Conservation (phyloP, 1,140 invertebrate species). For the Bombyx mandarina region DNA sequence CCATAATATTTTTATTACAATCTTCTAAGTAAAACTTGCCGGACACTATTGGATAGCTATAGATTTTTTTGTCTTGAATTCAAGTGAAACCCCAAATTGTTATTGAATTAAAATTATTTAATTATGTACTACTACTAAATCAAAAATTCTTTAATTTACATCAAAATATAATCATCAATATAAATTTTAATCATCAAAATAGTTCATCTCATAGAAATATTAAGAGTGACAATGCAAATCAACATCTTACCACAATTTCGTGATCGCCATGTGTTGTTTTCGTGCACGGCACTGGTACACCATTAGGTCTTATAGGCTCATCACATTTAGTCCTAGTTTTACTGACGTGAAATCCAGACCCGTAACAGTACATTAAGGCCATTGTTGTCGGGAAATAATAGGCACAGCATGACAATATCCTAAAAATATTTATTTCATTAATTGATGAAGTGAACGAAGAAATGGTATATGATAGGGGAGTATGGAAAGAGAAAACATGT, state of each 20-base stretch:
- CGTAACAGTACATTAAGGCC: conserved; percentile 92
- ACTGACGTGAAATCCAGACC: conserved; percentile 88
- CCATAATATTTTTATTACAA: too few species aligned
- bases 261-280: conserved; percentile 40
- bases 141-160: too few species aligned
- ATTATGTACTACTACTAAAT: too few species aligned
- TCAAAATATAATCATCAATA: too few species aligned
- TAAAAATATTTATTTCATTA: conserved; percentile 18
- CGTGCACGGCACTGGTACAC: conserved; percentile 44
- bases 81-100: too few species aligned
- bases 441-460: too few species aligned
- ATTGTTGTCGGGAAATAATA: conserved; percentile 91
- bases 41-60: too few species aligned
- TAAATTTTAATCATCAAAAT: neutral
- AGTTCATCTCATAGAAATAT: neutral
- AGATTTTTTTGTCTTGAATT: too few species aligned
- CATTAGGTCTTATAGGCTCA: conserved; percentile 44
- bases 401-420: conserved; percentile 86
- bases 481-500: too few species aligned
- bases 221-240: neutral
- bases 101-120: too few species aligned
- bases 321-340: conserved; percentile 79
- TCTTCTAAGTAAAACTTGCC: too few species aligned
- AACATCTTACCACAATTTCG: conserved; percentile 41
- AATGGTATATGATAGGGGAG: too few species aligned